Conservation (phyloP, 2,113 vertebrate genomes). For the Hippolais icterina region DNA sequence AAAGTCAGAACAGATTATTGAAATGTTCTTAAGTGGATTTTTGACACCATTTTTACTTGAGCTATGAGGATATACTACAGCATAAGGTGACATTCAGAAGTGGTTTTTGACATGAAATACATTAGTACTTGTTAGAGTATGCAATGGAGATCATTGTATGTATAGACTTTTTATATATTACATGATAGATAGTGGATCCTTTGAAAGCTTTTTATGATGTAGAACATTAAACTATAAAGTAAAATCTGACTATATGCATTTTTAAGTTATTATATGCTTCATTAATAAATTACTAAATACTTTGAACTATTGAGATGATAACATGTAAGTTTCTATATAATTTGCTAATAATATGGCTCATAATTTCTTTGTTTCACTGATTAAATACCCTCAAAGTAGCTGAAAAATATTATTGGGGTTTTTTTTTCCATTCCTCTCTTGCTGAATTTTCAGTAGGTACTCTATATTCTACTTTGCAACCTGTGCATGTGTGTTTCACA, state of each 20-base stretch:
- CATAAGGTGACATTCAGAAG: constrained; percentile 18
- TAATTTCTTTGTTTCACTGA: not conserved
- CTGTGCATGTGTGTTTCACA: not conserved
- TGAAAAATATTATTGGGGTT: not conserved
- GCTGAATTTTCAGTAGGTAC: not conserved
- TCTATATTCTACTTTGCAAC: not conserved
- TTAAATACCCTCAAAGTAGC: not conserved
- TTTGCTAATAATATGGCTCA: not conserved
- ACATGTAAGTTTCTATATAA: not conserved
- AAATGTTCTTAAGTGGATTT: constrained; percentile 10
- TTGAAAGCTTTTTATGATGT: not conserved
- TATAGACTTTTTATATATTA: constrained; percentile 6
- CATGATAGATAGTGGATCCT: not conserved
- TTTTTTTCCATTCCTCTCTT: not conserved
- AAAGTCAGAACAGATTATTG: constrained; percentile 6
- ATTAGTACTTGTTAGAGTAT: not conserved
- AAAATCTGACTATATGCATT: not conserved
- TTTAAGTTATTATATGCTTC: not conserved
- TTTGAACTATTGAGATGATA: not conserved
- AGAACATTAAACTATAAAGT: not conserved
- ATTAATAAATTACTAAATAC: not conserved
- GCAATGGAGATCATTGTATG: not conserved
- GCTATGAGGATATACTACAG: not conserved
- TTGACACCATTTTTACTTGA: constrained; percentile 29
- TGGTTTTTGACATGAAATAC: not conserved